Percentiles rank a stretch among this genome's conserved stretches.
These are phyloP conservation scores for Timema cristinae DNA, from an alignment of 2,888 invertebrate genomes.

Conservation along the genomic window DNA sequence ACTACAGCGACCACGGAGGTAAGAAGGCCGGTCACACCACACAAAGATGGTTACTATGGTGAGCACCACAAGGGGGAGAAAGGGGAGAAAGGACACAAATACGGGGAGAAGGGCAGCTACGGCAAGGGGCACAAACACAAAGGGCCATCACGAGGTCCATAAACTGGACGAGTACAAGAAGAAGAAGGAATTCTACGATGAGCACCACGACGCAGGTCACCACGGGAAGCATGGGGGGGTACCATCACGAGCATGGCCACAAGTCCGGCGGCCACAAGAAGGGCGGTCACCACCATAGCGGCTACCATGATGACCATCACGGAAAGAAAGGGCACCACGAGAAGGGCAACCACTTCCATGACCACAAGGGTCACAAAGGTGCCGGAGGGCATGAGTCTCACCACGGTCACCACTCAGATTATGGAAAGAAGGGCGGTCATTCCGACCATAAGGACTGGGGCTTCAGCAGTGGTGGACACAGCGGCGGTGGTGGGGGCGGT, in stretches of 20 bases:
- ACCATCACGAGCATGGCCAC: constrained; percentile 67
- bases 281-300: constrained; percentile 75
- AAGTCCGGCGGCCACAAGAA: constrained; percentile 78
- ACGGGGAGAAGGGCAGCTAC: constrained; percentile 66
- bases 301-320: constrained; percentile 70
- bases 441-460: constrained; percentile 62
- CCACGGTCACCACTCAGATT: constrained; percentile 66
- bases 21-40: constrained; percentile 61
- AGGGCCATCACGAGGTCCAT: constrained; percentile 77
- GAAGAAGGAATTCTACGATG: constrained; percentile 82
- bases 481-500: constrained; percentile 24
- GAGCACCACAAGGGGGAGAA: constrained; percentile 63
- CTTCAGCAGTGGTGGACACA: constrained; percentile 49
- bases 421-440: constrained; percentile 76
- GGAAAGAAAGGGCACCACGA: constrained; percentile 72
- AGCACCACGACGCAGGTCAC: constrained; percentile 75
- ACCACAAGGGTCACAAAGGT: constrained; percentile 74
- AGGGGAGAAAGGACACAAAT: constrained; percentile 63
- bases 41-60: constrained; percentile 60
- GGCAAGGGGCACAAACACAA: constrained; percentile 83
- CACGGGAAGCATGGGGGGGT: constrained; percentile 69
- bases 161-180: constrained; percentile 83
- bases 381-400: constrained; percentile 74
- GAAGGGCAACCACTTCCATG: constrained; percentile 53
- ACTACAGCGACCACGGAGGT: constrained; percentile 59